These are phyloP conservation scores for Drosophila imparisetae DNA, from an alignment of 2,888 invertebrate genomes.

Conservation along the genomic window DNA sequence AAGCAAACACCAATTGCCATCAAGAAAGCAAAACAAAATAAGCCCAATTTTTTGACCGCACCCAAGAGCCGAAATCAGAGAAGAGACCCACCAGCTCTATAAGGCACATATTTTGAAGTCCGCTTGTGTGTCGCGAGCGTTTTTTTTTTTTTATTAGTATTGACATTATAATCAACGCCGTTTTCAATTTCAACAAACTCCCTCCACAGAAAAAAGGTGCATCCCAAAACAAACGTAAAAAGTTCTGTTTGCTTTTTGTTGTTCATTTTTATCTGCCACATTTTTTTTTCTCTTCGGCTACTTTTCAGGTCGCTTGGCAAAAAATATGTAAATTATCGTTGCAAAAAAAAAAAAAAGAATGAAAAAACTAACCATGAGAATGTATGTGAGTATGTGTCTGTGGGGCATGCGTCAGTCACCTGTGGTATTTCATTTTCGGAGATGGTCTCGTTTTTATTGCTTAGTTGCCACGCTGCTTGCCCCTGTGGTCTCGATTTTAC, in stretches of 20 bases:
- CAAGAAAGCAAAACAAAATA: constrained; percentile 50
- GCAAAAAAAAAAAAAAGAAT: constrained; percentile 18
- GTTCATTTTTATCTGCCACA: constrained; percentile 59
- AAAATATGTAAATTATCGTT: constrained; percentile 75
- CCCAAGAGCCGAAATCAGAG: constrained; percentile 48
- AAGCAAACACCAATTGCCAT: constrained; percentile 24
- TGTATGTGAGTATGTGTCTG: constrained; percentile 2
- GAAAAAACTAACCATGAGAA: constrained; percentile 3
- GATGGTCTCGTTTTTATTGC: constrained; percentile 70
- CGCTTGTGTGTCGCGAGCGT: constrained; percentile 4
- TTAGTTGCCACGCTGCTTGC: constrained; percentile 26
- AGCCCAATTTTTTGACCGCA: constrained; percentile 72
- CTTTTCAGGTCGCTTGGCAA: constrained; percentile 59
- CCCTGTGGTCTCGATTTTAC: constrained; percentile 18
- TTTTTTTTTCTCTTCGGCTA: constrained; percentile 36
- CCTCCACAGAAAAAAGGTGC: constrained; percentile 56
- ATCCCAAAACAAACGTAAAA: constrained; percentile 55
- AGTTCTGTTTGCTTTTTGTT: constrained; percentile 66
- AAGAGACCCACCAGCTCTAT: constrained; percentile 29
- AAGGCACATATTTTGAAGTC: constrained; percentile 29
- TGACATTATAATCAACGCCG: constrained; percentile 81
- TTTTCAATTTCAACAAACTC: constrained; percentile 75
- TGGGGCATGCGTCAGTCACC: constrained; percentile 80
- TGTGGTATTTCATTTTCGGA: constrained; percentile 69
- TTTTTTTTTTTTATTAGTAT: constrained; percentile 71